phyloP scores from a whole-genome alignment of 2,797 vertebrate genomes.

The Danio jaintianensis region DNA sequence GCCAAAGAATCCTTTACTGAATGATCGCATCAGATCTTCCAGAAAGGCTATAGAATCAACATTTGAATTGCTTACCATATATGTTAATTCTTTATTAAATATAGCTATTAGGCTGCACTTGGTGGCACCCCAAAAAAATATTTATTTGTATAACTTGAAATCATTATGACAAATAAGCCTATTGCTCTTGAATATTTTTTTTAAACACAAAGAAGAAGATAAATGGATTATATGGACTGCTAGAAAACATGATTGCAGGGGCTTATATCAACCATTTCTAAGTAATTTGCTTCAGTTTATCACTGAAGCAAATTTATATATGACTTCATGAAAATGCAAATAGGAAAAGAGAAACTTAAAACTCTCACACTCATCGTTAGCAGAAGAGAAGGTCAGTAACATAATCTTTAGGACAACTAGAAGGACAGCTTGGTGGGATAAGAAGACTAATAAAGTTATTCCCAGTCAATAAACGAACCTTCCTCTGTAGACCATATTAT shows the following conservation, averaged over 20 bases:
- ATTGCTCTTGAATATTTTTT: neutral
- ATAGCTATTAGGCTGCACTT: too few species aligned
- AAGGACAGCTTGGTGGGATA: slow-evolving; percentile 30
- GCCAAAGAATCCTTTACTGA: too few species aligned
- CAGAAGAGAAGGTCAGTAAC: slow-evolving; percentile 33
- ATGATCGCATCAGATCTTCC: too few species aligned
- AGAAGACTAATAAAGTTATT: slow-evolving; percentile 31
- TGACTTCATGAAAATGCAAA: neutral
- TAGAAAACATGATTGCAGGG: neutral
- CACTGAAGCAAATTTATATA: neutral
- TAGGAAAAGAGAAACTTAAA: neutral
- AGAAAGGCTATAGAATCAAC: too few species aligned
- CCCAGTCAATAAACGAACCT: slow-evolving; percentile 58
- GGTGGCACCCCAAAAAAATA: too few species aligned
- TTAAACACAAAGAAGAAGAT: neutral
- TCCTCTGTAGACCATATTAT: slow-evolving; percentile 57
- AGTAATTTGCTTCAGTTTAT: neutral
- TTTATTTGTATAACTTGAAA: too few species aligned
- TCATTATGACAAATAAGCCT: neutral
- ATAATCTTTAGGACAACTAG: slow-evolving; percentile 22
- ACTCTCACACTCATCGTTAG: neutral
- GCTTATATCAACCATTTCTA: neutral
- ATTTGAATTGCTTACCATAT: too few species aligned
- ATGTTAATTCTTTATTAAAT: too few species aligned
- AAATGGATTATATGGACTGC: neutral